These are phyloP conservation scores for Montipora sp. DNA, from an alignment of 64 coral and sea anemone species.

Conservation along the genomic window DNA sequence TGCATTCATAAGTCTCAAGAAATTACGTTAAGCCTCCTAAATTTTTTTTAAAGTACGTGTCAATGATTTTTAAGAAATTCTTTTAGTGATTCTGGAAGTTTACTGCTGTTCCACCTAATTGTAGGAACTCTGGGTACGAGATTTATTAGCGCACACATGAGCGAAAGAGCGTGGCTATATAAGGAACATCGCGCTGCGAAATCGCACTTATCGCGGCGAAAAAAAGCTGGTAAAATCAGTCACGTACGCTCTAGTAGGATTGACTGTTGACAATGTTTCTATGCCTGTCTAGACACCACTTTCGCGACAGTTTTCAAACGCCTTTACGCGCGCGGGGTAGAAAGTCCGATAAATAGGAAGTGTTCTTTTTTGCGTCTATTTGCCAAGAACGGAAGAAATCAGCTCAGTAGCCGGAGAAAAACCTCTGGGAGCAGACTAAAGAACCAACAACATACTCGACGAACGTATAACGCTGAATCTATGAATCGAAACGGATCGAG, in stretches of 20 bases:
- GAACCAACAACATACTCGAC: background rate
- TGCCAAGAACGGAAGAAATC: background rate
- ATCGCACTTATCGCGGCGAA: background rate
- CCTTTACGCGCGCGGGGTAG: background rate
- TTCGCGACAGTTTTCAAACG: background rate
- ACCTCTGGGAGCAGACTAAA: background rate
- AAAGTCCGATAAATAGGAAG: constrained; percentile 1
- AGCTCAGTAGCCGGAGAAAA: background rate
- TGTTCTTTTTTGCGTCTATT: background rate
- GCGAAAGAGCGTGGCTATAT: background rate
- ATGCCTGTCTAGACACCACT: background rate
- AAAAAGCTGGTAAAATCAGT: background rate
- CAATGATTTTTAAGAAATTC: background rate
- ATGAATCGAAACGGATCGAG: background rate
- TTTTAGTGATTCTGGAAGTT: background rate
- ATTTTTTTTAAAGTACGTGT: background rate
- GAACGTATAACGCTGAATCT: background rate
- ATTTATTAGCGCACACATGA: background rate
- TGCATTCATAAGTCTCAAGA: background rate
- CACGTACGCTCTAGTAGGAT: background rate
- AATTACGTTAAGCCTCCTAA: background rate
- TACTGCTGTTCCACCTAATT: background rate
- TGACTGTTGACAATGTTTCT: background rate
- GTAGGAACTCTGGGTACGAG: background rate
- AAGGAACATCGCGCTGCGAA: background rate